These are phyloP conservation scores for Leptinotarsa tumamoca DNA, from an alignment of 2,888 invertebrate species.

Conservation along the genomic window DNA sequence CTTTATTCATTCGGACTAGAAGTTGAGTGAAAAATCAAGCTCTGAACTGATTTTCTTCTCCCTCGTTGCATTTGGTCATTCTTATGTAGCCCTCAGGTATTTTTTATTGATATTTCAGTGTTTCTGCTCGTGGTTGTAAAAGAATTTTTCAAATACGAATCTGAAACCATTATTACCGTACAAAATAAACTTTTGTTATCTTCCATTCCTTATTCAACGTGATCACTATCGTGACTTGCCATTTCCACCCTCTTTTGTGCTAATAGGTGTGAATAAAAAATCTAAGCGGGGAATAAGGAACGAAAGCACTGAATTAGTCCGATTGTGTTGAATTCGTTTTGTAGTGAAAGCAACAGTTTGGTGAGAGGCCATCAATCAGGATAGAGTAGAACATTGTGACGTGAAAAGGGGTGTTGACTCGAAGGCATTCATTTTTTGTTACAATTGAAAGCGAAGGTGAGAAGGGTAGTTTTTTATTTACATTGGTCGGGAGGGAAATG, in stretches of 20 bases:
- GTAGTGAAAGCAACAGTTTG: constrained; percentile 19
- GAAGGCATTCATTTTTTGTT: constrained; percentile 1
- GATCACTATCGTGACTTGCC: constrained; percentile 4
- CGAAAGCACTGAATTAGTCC: constrained; percentile 6
- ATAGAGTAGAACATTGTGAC: constrained; percentile 4
- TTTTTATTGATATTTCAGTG: too few relatives aligned
- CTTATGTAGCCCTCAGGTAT: too few relatives aligned
- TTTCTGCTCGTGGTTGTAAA: neutral
- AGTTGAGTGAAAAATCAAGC: too few relatives aligned
- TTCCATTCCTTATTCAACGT: neutral
- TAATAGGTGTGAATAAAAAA: constrained; percentile 17
- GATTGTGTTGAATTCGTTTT: constrained; percentile 17
- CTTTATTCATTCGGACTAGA: too few relatives aligned
- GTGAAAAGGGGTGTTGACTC: constrained; percentile 12
- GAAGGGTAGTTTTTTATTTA: neutral
- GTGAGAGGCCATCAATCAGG: constrained; percentile 13
- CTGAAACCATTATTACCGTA: neutral
- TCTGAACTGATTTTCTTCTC: too few relatives aligned
- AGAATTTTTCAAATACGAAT: neutral
- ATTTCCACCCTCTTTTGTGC: constrained; percentile 2
- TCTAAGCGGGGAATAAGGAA: neutral
- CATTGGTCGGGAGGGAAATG: neutral
- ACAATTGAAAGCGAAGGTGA: neutral
- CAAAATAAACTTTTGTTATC: neutral
- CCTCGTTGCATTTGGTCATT: too few relatives aligned